Base-by-base conservation (phyloP, 2,797 vertebrate genomes). In the Distichodus sexfasciatus region DNA sequence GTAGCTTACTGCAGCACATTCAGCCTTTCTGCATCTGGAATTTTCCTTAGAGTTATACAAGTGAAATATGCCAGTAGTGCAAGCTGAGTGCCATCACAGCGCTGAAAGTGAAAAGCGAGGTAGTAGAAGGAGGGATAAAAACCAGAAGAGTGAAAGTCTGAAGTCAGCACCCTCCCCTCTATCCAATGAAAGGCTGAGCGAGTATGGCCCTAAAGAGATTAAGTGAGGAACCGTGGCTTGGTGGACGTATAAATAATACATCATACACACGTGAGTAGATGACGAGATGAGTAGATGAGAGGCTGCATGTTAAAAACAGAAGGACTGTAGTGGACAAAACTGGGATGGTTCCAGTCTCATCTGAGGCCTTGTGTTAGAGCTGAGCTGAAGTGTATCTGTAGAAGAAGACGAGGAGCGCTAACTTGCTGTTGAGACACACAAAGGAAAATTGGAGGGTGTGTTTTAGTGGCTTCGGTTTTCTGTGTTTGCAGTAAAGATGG, bases 201-300 rank as follows among this genome's bases (percentile, higher is more conserved):
- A 57, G 55, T 35, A 68, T 79, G 44, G 29, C 2, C 61, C 26
- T 53, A 47, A 67, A 65, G 50, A 78, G 78, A 84, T 81, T 61
- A 84, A 87, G 81, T 69, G 51, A 79, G 35, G n/a, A n/a, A n/a
- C n/a, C n/a, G n/a, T n/a, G n/a, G 51, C 68, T 74, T 72, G 72
- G 76, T 66, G 63, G 35, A 62, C 41, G 46, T 50, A 81, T 88
- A 75, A 88, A 87, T 89, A 75, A 87, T 86, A 71, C 35, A 89
- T 55, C 58, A 33, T 26, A 62, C 36, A 67, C 54, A 59, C 24
- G 23, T 24, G 75, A 47, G 51, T 14, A 36, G 17, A 76, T 28
- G 63, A n/a, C n/a, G 51, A 55, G 19, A 36, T 10, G 66, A 57
- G 47, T 60, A 75, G 78, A 61, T 66, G 58, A 77, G 29, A 54